Evolutionary conservation across 2,113 vertebrate species (phyloP), one percentile per base, ranked within the genome.

Genomic region (Gallinago jamesoni): DNA sequence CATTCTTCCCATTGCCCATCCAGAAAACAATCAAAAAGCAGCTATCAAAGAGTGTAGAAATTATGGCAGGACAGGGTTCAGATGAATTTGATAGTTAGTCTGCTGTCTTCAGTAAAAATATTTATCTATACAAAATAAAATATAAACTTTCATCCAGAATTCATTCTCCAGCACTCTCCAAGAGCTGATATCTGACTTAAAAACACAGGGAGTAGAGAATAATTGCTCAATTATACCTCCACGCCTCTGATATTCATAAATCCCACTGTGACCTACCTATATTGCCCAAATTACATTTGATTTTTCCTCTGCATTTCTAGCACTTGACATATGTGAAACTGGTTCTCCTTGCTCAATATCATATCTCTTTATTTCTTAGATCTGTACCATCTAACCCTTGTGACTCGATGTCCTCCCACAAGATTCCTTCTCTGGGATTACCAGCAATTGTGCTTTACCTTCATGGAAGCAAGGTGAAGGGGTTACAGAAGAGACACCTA

Each of bases 251-350:
- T 23, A 43, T 24, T 59, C 0, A 1, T 22, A 70, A 23, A 52
- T 25, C 23, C 13, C 35, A 28, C 18, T 77, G 6, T 20, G 10
- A 25, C 24, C 15, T 64, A 60, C 7, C 8, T 28, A 3, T 59
- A 68, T 10, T 57, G 8, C 10, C 22, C 25, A 64, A 86, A 48
- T 22, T 45, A 11, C 11, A 14, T 50, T 48, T 90, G 7, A 4
- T 39, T 85, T 76, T n/a, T 56, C 25, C 41, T 86, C 23, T 14
- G 31, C 3, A 13, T 89, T 59, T 89, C 17, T 28, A 67, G 53
- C 4, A 37, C 24, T 78, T 0, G 0, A 1, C 6, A 22, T 50
- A 43, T 2, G 39, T 82, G 16, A 66, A 6, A 52, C 1, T 1
- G 59, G 7, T 41, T 64, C 2, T 80, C 5, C 35, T 60, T 68